These are phyloP conservation scores for Periplaneta americana DNA, from an alignment of 1,140 invertebrate genomes.

Conservation along the genomic window DNA sequence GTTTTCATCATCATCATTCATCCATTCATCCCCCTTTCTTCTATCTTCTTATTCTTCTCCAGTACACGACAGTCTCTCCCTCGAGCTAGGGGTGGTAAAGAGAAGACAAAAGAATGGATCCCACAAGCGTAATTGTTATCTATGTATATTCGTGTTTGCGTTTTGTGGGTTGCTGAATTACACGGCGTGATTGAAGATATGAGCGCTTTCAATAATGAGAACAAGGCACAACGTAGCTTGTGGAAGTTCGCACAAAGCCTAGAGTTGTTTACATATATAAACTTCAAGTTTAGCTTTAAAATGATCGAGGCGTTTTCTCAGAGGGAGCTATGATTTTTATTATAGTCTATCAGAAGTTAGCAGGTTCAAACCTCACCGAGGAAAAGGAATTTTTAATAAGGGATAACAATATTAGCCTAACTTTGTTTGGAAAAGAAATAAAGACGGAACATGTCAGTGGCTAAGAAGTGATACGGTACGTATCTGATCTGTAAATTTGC, in stretches of 20 bases:
- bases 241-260: background rate
- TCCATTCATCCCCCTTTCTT: background rate
- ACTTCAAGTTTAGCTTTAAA: no score
- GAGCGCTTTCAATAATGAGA: background rate
- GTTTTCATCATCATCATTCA: background rate
- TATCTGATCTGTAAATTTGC: no score
- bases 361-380: no score
- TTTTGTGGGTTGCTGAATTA: background rate
- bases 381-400: no score
- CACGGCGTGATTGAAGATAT: background rate
- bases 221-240: background rate
- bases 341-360: no score
- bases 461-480: no score
- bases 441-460: no score
- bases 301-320: no score
- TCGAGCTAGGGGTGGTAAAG: background rate
- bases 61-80: background rate
- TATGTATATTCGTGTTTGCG: background rate
- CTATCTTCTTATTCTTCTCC: background rate
- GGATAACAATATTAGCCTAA: no score
- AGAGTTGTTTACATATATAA: no score
- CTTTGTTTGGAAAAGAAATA: no score
- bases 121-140: background rate
- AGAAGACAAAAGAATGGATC: background rate
- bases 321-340: no score